Base-by-base conservation (phyloP, 2,888 invertebrate species). In the Megalurothrips usitatus region DNA sequence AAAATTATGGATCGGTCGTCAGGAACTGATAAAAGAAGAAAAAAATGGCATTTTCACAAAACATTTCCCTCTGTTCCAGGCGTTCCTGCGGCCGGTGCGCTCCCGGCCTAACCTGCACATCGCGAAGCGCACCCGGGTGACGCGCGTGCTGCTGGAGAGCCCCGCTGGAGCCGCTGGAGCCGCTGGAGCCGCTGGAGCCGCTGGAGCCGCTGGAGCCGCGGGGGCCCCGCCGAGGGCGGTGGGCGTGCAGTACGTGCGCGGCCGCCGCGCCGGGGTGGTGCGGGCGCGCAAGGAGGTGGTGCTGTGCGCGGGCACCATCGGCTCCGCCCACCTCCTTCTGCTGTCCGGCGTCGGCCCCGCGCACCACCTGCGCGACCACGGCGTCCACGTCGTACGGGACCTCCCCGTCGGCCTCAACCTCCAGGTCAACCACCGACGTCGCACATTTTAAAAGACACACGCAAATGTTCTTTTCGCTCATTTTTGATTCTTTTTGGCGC, bases 271-370 rank as follows among this genome's bases (percentile, higher is more conserved):
- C 14, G 84, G 85, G 52, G 88, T 87, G 14, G 91, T 91, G 0
- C 87, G 86, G 79, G 94, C 93, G 0, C 90, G 89, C 2, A 94
- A 93, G 86, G 96, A 96, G 88, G 92, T 98, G 0, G 94, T 97
- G 81, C 85, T 97, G 23, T 93, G 94, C 19, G 95, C 95, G 1
- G 97, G 97, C 0, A 91, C 96, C 1, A 93, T 98, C 83, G 95
- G 94, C 85, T 94, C 96, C 0, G 96, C 97, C 0, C 97, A 98
- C 86, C 86, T 98, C 3, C 89, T 98, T 14, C 95, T 97, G 94
- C 87, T 98, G 9, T 96, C 96, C 10, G 96, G 96, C 0, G 86
- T 91, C 9, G 88, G 88, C 10, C 88, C 88, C 3, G 84, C 84
- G 19, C 84, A 85, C 9, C 88, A 88, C 82, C 84, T 88, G 6